Percentiles rank a stretch among this genome's conserved stretches.
Conservation (phyloP, 2,888 invertebrate genomes). For the Pocota personata region DNA sequence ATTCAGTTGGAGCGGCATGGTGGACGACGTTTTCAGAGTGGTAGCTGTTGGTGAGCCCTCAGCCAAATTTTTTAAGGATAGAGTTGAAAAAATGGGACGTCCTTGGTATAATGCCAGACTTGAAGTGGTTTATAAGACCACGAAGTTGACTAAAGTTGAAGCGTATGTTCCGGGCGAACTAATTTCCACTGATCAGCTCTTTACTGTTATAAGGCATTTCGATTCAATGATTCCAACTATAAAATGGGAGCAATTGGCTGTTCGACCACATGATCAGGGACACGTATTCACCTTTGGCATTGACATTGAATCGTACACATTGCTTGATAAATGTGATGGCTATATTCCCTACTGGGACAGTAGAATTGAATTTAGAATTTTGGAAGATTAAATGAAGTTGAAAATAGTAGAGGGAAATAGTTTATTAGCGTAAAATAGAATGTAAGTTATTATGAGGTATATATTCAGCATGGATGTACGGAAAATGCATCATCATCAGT, state of each 20-base stretch:
- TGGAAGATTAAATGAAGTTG: conserved; percentile 1
- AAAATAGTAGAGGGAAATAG: no score
- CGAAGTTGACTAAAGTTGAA: background rate
- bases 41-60: conserved; percentile 6
- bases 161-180: conserved; percentile 7
- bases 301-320: background rate
- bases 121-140: background rate
- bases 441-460: background rate
- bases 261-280: conserved; percentile 19
- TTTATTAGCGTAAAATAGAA: background rate
- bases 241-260: background rate
- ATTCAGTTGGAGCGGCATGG: background rate
- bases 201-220: background rate
- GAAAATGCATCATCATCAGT: no score
- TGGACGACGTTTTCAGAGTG: background rate
- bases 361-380: conserved; percentile 21
- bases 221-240: background rate
- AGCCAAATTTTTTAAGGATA: conserved; percentile 8
- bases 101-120: conserved; percentile 33
- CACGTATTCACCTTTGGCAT: conserved; percentile 25
- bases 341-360: background rate
- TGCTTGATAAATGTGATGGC: conserved; percentile 8
- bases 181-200: background rate
- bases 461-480: no score
- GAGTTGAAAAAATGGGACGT: conserved; percentile 17